These are phyloP conservation scores for Illadopsis cleaveri DNA, from an alignment of 2,113 vertebrate species.

Conservation along the genomic window DNA sequence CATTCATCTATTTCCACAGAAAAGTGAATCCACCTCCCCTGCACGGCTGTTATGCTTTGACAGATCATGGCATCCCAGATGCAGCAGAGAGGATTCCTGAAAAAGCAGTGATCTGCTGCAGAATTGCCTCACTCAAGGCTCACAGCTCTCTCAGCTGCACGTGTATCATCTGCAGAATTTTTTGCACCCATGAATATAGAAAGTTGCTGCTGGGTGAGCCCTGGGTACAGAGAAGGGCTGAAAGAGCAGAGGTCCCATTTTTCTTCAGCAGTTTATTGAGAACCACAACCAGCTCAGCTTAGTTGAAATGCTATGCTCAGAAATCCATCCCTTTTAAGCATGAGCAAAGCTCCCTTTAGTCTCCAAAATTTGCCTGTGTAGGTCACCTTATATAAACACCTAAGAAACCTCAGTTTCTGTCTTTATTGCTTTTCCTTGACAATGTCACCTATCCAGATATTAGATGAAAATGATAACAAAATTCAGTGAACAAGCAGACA, in stretches of 20 bases:
- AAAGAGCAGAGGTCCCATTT: background rate
- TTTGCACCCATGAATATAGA: background rate
- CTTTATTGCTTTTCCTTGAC: background rate
- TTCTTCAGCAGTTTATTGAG: background rate
- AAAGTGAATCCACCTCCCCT: background rate
- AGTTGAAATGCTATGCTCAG: background rate
- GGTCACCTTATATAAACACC: background rate
- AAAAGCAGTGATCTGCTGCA: background rate
- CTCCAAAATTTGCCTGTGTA: background rate
- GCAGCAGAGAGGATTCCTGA: background rate
- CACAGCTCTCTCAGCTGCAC: background rate
- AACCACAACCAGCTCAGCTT: background rate
- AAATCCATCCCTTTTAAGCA: background rate
- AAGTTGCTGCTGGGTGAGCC: background rate
- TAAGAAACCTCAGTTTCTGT: background rate
- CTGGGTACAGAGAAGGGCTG: background rate
- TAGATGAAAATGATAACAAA: slow-evolving; percentile 12
- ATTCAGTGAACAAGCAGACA: background rate
- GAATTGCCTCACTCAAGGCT: background rate
- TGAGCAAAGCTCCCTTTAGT: background rate
- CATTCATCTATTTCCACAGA: background rate
- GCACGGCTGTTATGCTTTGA: background rate
- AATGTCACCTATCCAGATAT: background rate
- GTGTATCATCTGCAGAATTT: background rate
- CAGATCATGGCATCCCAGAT: background rate